Evolutionary conservation across 2,888 invertebrate species (phyloP).

Genomic region (Monopis laevigella): DNA sequence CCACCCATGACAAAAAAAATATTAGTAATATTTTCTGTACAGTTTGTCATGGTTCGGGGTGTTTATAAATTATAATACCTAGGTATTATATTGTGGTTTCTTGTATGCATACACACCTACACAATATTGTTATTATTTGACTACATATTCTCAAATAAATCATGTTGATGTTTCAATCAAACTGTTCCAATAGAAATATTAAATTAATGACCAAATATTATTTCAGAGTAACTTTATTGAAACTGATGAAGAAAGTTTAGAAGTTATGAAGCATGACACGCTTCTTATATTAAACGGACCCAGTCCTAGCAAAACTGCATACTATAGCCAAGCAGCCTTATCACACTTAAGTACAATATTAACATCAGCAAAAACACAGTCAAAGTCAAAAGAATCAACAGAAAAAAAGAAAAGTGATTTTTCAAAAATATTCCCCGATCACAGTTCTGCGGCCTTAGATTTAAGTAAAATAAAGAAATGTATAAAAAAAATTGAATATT

Average conservation of each 20-base stretch:
- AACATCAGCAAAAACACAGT: constrained; percentile 39
- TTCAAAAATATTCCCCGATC: constrained; percentile 65
- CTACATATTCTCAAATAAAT: too few species aligned
- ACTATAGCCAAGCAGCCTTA: constrained; percentile 71
- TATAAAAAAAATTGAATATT: constrained; percentile 77
- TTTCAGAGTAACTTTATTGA: constrained; percentile 66
- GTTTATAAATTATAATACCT: too few species aligned
- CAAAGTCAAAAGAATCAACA: constrained; percentile 23
- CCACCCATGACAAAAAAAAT: too few species aligned
- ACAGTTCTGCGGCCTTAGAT: constrained; percentile 55
- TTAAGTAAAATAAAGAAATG: constrained; percentile 61
- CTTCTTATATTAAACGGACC: constrained; percentile 70
- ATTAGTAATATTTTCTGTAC: too few species aligned
- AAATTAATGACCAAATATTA: too few species aligned
- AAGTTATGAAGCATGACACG: constrained; percentile 69
- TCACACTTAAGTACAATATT: constrained; percentile 72
- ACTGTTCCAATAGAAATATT: too few species aligned
- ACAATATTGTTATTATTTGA: too few species aligned
- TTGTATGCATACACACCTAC: too few species aligned
- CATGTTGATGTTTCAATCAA: too few species aligned
- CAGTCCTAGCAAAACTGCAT: constrained; percentile 52
- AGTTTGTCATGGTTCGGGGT: too few species aligned
- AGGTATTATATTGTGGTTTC: too few species aligned
- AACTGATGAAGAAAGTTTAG: constrained; percentile 64
- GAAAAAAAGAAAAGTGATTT: constrained; percentile 39